Evolutionary conservation across 2,113 vertebrate genomes (phyloP), one percentile per base, ranked within the genome.

Genomic region (Muscicapa adusta): DNA sequence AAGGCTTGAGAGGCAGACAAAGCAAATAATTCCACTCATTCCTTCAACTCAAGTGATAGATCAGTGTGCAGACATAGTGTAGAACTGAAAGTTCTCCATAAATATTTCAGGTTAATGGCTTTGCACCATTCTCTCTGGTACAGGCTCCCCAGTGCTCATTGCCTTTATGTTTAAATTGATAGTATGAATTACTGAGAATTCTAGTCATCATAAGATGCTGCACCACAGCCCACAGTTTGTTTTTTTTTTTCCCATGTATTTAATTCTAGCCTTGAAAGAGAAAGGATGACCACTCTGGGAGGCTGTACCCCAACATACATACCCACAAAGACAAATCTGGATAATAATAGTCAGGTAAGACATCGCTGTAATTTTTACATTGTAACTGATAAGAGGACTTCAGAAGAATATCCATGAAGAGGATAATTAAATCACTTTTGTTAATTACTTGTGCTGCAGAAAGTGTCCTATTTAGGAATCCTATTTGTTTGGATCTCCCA

Each of bases 11-110:
- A 96, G 72, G 83, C 93, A 97, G 97, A 97, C 96, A 97, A 95
- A 95, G 91, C 94, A 98, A 98, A 98, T 92, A 97, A 97, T 97
- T 97, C 93, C 95, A 97, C 81, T 94, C 95, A 97, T 98, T 98
- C 97, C 94, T 94, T 91, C 43, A 90, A 84, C 79, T 88, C 78
- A 91, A 96, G 96, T 92, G 95, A 80, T 56, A 97, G 96, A 97
- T 97, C 81, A 95, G 75, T 91, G 80, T 91, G 60, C 71, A 78
- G 83, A 94, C 74, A 85, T 73, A 86, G 31, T 51, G 56, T 72
- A 91, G 86, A 96, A 96, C 76, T 93, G 68, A 80, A 78, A 83
- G 87, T 93, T 94, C 82, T 85, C 78, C 79, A 90, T 95, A 88
- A 96, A 63, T 78, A 94, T 90, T 87, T 96, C 79, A 94, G 17